Evolutionary conservation across 92 coral and sea anemone genomes (phyloP), one percentile per base, ranked within the genome.

Genomic region (Montipora capitata): DNA sequence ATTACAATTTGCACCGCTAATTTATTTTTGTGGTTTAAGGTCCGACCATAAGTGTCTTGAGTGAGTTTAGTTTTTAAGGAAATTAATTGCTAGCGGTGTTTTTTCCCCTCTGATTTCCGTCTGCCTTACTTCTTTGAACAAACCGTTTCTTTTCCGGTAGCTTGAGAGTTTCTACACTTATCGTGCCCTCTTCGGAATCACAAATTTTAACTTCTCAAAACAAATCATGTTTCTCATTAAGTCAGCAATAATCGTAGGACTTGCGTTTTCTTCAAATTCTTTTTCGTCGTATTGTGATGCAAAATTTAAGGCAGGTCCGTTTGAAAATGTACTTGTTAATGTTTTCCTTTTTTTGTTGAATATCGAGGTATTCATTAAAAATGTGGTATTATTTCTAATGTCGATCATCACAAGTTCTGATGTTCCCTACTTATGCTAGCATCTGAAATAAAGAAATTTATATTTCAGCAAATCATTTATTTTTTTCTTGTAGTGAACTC

Each of bases 21-120:
- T 59, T 39, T 79, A 78, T 17, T 78, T 78, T 79, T 44, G 35
- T 27, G 66, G 71, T 77, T 56, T 17, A 72, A 83, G 74, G 79
- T 72, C 87, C 79, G 79, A 72, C 81, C 76, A 79, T 81, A 65
- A 56, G 71, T 71, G 40, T 10, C 49, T 79, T 87, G 71, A 81
- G 89, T 88, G 3, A 76, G 91, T 91, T 87, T 85, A 77, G 85
- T 87, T 87, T 91, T 77, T 81, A 68, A 64, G 74, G 42, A 87
- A 79, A 66, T 81, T 91, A 86, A 91, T 91, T 87, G 94, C 67
- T 87, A 91, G 91, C 91, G 94, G 91, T 91, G 70, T 70, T 84
- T 44, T 54, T 83, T 91, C 64, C 80, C 74, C 75, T 74, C 72
- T 65, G 48, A 81, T 86, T 80, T 91, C 94, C 94, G 91, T 70